Evolutionary conservation across 2,888 invertebrate species (phyloP), one percentile per base, ranked within the genome.

Genomic region (Apotomis betuletana): DNA sequence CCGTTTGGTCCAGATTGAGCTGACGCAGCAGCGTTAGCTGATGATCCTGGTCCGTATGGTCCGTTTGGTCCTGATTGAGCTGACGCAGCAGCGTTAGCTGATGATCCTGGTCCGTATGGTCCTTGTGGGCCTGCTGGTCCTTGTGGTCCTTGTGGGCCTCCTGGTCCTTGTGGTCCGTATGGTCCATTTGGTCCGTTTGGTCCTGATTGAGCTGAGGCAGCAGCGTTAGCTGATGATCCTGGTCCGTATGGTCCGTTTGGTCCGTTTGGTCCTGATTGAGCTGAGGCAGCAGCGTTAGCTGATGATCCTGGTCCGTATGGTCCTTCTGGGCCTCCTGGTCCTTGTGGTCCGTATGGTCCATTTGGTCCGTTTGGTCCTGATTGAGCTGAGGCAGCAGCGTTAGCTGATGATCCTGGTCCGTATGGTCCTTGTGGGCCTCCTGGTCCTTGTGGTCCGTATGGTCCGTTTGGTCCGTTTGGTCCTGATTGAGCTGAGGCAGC

Each of bases 401-500:
- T 38, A 38, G 46, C 60, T 38, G 61, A 13, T 10, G 60, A 41
- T 60, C 15, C 55, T 60, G 52, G 46, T 61, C 68, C 68, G 9
- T 36, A 4, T 51, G 51, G 63, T 51, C 63, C 63, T 10, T 38
- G 3, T 51, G 52, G 64, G 12, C 51, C 27, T 5, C 9, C 46
- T 59, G 51, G 44, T 54, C 68, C 68, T 41, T 51, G n/a, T 58
- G 52, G 59, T 51, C 67, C 58, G 36, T 8, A 4, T 69, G 62
- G 55, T 51, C 67, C 70, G 5, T 64, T 8, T 69, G 62, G 55
- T 51, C 67, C 70, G 5, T 64, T 8, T 73, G 65, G 70, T 69
- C 74, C 67, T 36, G 58, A 10, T 44, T 51, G 52, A 27, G 76
- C 74, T 4, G 70, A 57, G n/a, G 74, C 69, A 62, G 8, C 74